Percentiles rank a stretch among this genome's conserved stretches.
Evolutionary conservation across 64 coral and sea anemone genomes (phyloP).

Genomic region (Porites lutea): DNA sequence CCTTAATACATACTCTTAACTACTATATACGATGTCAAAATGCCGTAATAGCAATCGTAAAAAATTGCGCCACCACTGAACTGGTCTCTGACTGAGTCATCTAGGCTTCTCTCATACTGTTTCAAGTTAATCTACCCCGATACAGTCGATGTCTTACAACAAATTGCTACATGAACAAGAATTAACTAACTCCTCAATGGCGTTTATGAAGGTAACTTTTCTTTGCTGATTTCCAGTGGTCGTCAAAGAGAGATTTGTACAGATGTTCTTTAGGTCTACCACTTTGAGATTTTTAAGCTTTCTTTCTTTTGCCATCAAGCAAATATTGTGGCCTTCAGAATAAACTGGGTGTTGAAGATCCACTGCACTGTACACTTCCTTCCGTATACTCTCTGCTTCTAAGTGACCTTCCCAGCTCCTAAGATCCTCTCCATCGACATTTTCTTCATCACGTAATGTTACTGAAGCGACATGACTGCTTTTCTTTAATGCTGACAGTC

Average conservation of each 20-base stretch:
- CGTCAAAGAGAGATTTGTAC: neutral
- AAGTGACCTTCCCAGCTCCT: neutral
- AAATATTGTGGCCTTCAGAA: conserved; percentile 25
- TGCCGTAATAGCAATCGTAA: too few species aligned
- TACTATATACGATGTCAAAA: too few species aligned
- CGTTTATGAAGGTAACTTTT: conserved; percentile 4
- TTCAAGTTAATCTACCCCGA: too few species aligned
- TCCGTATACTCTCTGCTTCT: neutral
- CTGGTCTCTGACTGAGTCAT: too few species aligned
- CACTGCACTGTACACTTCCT: conserved; percentile 28
- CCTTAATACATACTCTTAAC: too few species aligned
- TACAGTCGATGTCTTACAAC: too few species aligned
- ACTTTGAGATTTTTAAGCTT: conserved; percentile 28
- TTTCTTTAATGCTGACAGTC: conserved; percentile 33
- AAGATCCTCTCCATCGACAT: conserved; percentile 18
- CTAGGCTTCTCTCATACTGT: too few species aligned
- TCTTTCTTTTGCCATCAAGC: neutral
- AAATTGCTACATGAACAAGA: conserved; percentile 34
- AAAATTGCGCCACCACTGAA: too few species aligned
- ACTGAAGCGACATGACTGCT: neutral
- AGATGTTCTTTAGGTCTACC: conserved; percentile 40
- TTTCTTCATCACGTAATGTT: neutral
- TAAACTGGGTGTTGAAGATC: conserved; percentile 25
- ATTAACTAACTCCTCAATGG: conserved; percentile 23
- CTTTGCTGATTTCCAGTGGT: neutral